Evolutionary conservation across 1,140 invertebrate genomes (phyloP), one percentile per base, ranked within the genome.

Genomic region (Kradibia gibbosae): DNA sequence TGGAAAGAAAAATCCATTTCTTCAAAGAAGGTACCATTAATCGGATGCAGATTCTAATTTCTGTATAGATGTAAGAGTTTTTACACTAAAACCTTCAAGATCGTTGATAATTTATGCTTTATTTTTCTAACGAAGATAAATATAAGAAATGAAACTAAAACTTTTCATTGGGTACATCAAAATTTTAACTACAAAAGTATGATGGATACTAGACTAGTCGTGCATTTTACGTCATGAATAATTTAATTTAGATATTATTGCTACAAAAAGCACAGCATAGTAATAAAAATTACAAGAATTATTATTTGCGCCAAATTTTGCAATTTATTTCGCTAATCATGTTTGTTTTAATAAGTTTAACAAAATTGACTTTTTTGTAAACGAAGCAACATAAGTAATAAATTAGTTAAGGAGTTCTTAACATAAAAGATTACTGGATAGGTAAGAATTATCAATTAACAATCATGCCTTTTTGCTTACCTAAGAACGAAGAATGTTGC

Each of bases 101-200:
- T 36, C 53, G 39, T 73, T 45, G 25, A 13, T 20, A 45, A 45
- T n/a, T 42, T 42, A 28, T 45, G 28, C 39, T 71, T 25, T 28
- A 73, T 53, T 73, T 31, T n/a, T 11, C 28, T 39, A 17, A 4
- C 13, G 50, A 11, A 75, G 55, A 75, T 75, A 75, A 75, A 75
- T 20, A 57, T 60, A 22, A 75, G 11, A 53, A 57, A 75, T 60
- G 53, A 75, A 75, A 60, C 22, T 3, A 4, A 60, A 39, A 22
- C 34, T 36, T 25, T 75, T 60, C 20, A 42, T 22, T n/a, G n/a
- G 34, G 71, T 73, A 73, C 34, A 75, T 31, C 25, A 15, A 28
- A 53, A 75, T 45, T 72, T 15, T 34, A 48, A 11, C 11, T 36
- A 57, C 39, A 45, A n/a, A 22, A 74, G 17, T 36, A 39, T 42